Evolutionary conservation across 1,140 invertebrate genomes (phyloP).

Genomic region (Platyura marginata): DNA sequence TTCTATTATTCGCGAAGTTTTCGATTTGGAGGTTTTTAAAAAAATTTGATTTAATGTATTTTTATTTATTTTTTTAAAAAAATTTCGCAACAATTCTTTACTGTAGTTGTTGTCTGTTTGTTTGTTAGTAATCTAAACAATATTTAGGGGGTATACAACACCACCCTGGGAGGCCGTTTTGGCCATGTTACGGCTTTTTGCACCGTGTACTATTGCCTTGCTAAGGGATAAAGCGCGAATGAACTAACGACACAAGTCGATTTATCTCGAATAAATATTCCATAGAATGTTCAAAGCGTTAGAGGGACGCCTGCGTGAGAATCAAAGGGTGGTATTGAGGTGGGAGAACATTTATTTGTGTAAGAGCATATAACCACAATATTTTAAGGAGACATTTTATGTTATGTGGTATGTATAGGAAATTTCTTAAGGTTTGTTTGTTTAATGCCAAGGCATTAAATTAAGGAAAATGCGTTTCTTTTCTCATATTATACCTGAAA

Average conservation of each 20-base stretch:
- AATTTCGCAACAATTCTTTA: too few relatives aligned
- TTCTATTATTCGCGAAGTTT: too few relatives aligned
- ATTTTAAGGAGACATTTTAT: too few relatives aligned
- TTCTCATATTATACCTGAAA: too few relatives aligned
- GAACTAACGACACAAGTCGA: background rate
- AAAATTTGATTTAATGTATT: background rate
- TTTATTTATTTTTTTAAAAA: background rate
- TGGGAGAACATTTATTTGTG: too few relatives aligned
- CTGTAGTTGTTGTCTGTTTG: background rate
- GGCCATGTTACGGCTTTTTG: conserved; percentile 1
- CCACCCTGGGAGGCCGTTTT: conserved; percentile 3
- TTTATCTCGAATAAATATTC: background rate
- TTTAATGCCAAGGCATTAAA: too few relatives aligned
- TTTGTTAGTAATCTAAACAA: background rate
- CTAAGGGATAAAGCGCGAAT: conserved; percentile 6
- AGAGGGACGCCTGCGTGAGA: background rate
- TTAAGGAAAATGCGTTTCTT: too few relatives aligned
- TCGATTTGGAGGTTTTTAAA: too few relatives aligned
- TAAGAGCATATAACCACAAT: too few relatives aligned
- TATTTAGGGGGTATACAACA: conserved; percentile 1
- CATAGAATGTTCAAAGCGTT: background rate
- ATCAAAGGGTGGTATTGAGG: background rate
- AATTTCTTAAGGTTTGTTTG: background rate
- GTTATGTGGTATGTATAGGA: background rate
- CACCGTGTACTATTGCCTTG: conserved; percentile 2